Conservation (phyloP, 1,140 invertebrate genomes). For the Ceratoteleas bidentatus region DNA sequence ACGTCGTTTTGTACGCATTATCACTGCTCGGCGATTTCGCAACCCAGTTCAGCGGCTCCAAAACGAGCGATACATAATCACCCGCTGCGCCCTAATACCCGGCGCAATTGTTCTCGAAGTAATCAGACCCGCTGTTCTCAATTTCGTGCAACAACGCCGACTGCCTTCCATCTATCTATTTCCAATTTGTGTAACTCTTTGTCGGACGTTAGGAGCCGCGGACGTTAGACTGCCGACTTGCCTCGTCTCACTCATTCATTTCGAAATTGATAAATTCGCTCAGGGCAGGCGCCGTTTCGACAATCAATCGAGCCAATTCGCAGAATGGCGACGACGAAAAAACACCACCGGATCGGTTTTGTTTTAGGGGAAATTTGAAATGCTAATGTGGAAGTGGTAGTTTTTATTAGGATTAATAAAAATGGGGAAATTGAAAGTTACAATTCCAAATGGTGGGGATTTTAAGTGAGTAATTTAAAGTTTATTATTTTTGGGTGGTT, state of each 20-base stretch:
- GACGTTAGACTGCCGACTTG: conserved; percentile 5
- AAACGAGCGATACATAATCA: conserved; percentile 41
- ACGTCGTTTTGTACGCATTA: conserved; percentile 36
- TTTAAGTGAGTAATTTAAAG: no score
- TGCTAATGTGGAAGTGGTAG: no score
- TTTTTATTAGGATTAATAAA: no score
- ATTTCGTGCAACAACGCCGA: conserved; percentile 38
- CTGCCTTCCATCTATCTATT: conserved; percentile 31
- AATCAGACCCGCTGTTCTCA: conserved; percentile 42
- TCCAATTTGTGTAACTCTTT: conserved; percentile 37
- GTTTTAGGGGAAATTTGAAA: no score
- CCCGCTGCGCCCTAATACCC: conserved; percentile 37
- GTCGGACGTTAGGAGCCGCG: conserved; percentile 1
- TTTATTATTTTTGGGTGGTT: no score
- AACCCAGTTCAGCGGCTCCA: conserved; percentile 24
- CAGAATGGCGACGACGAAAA: no score
- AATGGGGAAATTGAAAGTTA: no score
- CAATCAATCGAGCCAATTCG: not conserved
- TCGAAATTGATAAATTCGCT: conserved; percentile 9
- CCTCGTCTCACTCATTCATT: conserved; percentile 18
- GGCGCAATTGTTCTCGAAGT: conserved; percentile 40
- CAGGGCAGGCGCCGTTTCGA: not conserved
- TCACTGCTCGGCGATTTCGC: conserved; percentile 27
- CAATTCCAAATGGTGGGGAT: no score
- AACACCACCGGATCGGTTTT: no score